Evolutionary conservation across 2,888 invertebrate genomes (phyloP).

Genomic region (Xestoiulus laeticollis): DNA sequence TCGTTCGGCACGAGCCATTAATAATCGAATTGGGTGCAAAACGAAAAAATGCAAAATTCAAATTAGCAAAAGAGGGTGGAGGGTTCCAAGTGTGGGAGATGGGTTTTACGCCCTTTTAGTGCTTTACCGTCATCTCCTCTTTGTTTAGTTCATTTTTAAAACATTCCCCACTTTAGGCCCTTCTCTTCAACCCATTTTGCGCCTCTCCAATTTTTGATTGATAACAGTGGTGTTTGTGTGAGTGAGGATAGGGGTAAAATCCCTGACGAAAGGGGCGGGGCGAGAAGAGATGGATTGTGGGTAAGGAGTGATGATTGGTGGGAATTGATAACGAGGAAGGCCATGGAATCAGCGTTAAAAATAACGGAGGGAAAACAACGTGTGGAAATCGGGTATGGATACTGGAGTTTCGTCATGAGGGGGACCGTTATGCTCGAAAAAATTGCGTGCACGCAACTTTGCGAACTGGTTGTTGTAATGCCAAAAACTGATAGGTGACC

Average conservation of each 20-base stretch:
- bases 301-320: constrained; percentile 23
- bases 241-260: neutral
- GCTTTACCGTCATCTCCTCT: neutral
- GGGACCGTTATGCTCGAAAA: neutral
- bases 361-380: constrained; percentile 6
- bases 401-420: neutral
- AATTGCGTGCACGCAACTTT: neutral
- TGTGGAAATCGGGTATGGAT: constrained; percentile 3
- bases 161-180: neutral
- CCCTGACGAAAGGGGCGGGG: constrained; percentile 13
- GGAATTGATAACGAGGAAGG: neutral
- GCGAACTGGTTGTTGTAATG: neutral
- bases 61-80: constrained; percentile 1
- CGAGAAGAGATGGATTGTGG: neutral
- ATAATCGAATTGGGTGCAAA: constrained; percentile 43
- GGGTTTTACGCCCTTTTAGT: neutral
- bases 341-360: neutral
- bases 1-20: constrained; percentile 38
- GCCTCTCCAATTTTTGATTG: constrained; percentile 49
- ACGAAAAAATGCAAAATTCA: constrained; percentile 35
- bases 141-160: constrained; percentile 29
- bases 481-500: too few relatives aligned
- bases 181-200: neutral
- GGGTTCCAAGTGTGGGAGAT: neutral
- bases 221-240: neutral